Evolutionary conservation across 2,797 vertebrate species (phyloP), one percentile per base, ranked within the genome.

Genomic region (Odontamblyopus rebecca): DNA sequence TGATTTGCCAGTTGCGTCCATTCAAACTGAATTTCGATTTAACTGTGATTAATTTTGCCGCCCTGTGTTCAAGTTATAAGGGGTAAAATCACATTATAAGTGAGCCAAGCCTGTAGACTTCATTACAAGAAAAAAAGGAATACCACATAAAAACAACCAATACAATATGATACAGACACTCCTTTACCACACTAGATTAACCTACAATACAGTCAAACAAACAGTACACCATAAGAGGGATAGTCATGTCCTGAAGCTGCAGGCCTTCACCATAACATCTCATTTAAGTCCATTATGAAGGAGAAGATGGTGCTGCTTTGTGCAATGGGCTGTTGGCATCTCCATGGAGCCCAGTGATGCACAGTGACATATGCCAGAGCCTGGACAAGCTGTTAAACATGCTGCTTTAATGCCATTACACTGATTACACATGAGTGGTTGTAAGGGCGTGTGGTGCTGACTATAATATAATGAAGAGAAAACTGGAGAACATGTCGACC

Each of bases 331-430:
- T 67, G 72, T 51, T 64, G 76, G 74, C 68, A 2, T 80, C 67
- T 68, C 71, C 38, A 61, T 56, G 38, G 71, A 72, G 77, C 66
- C 26, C 65, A 35, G 53, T 74, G 71, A 86, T 73, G 53, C 68
- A 60, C 60, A 64, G 53, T 61, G 73, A 77, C 79, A 83, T 48
- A 79, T 23, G 64, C 50, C 71, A 74, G 77, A 3, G 6, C 29
- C 65, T 50, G 11, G 74, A 59, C 76, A 82, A 79, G 79, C 72
- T 81, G 79, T 80, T 78, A 67, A 83, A 85, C 76, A 81, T 29
- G 67, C 61, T 8, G n/a, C 69, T 71, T 72, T 76, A 72, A 81
- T 68, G 74, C 69, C 29, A 82, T 79, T 74, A 82, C 57, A 69
- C 50, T 79, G 72, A 81, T 82, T 87, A 73, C 69, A 76, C 77